Conservation (phyloP, 2,888 invertebrate genomes). For the Spodoptera picta region DNA sequence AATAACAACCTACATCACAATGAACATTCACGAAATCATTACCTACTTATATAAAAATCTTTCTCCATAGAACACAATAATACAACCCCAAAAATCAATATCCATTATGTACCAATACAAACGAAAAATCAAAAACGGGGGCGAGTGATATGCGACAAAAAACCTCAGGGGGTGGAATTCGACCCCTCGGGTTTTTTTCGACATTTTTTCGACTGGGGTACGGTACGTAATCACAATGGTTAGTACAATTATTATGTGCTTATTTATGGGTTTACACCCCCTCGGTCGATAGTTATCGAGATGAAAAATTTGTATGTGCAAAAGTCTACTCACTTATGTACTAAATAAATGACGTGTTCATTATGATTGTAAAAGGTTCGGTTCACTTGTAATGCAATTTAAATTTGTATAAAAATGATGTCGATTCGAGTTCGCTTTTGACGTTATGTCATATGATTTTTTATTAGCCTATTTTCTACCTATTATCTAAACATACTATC, state of each 20-base stretch:
- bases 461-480: too few species aligned
- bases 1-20: neutral
- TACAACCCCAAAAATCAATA: slow-evolving; percentile 75
- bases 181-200: slow-evolving; percentile 69
- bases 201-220: slow-evolving; percentile 60
- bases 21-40: neutral
- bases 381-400: too few species aligned
- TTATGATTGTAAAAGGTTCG: too few species aligned
- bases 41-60: slow-evolving; percentile 6
- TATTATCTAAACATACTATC: too few species aligned
- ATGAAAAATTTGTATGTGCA: slow-evolving; percentile 31
- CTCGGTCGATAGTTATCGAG: slow-evolving; percentile 41
- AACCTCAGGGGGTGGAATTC: slow-evolving; percentile 71
- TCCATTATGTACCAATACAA: slow-evolving; percentile 79
- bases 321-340: neutral
- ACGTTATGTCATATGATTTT: too few species aligned
- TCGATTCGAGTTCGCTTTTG: too few species aligned
- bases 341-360: too few species aligned
- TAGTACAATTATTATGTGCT: slow-evolving; percentile 74
- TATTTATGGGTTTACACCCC: slow-evolving; percentile 69
- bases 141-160: slow-evolving; percentile 69
- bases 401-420: too few species aligned
- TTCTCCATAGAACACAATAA: slow-evolving; percentile 30
- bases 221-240: slow-evolving; percentile 71
- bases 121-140: slow-evolving; percentile 72